Conservation (phyloP, 2,888 invertebrate genomes). For the Coronaproctus castanopsis region DNA sequence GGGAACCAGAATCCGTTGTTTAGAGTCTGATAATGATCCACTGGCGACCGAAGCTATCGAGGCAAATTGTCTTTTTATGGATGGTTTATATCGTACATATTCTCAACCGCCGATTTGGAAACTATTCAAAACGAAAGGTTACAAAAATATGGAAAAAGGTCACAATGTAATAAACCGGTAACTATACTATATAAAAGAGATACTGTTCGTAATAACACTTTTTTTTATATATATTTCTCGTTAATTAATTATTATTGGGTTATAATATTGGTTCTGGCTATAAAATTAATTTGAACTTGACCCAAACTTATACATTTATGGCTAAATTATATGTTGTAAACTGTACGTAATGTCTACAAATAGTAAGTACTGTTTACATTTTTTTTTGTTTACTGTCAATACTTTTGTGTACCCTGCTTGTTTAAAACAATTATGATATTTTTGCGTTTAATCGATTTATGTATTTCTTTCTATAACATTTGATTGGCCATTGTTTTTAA, state of each 20-base stretch:
- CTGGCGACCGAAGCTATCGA: conserved; percentile 26
- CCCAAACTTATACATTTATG: too few species aligned
- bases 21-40: conserved; percentile 19
- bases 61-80: conserved; percentile 31
- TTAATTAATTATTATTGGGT: background rate
- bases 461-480: too few species aligned
- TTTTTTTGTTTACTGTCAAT: too few species aligned
- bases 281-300: too few species aligned
- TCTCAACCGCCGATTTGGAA: conserved; percentile 32
- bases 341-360: too few species aligned
- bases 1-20: conserved; percentile 30
- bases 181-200: background rate
- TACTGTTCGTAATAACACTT: too few species aligned
- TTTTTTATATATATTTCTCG: background rate
- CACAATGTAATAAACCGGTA: conserved; percentile 31
- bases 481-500: too few species aligned
- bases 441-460: too few species aligned
- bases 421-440: too few species aligned
- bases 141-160: conserved; percentile 30
- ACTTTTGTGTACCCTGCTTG: too few species aligned
- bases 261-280: conserved; percentile 19
- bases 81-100: conserved; percentile 30
- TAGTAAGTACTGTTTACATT: too few species aligned
- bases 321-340: too few species aligned
- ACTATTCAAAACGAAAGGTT: conserved; percentile 29